Evolutionary conservation across 2,113 vertebrate species (phyloP).

Genomic region (Acanthisitta chloris): DNA sequence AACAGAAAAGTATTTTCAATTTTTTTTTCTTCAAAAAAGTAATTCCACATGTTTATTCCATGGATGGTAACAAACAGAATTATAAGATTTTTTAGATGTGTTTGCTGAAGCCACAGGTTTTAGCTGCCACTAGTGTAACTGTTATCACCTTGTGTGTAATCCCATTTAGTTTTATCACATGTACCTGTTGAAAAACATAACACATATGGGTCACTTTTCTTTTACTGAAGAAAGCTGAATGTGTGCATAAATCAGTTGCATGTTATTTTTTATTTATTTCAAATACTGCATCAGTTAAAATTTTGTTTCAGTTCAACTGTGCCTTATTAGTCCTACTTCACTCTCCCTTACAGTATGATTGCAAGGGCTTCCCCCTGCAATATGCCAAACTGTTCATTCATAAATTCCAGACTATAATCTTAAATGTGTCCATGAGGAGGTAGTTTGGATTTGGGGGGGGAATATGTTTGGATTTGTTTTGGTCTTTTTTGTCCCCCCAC

Average conservation of each 20-base stretch:
- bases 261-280: not conserved
- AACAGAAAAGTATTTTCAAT: not conserved
- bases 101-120: not conserved
- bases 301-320: not conserved
- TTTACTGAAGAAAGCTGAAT: not conserved
- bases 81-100: not conserved
- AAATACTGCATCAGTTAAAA: not conserved
- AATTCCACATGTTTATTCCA: not conserved
- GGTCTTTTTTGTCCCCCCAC: not conserved
- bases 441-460: not conserved
- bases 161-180: not conserved
- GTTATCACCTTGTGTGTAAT: not conserved
- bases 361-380: not conserved
- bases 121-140: not conserved
- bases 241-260: not conserved
- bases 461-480: not conserved
- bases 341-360: not conserved
- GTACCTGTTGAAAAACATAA: not conserved
- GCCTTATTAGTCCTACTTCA: not conserved
- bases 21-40: not conserved
- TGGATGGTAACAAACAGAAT: not conserved
- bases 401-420: not conserved
- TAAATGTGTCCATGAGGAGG: not conserved
- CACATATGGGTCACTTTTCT: not conserved
- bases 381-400: not conserved